These are phyloP conservation scores for Pelusios castaneus DNA, from an alignment of 2,113 vertebrate species.

Conservation along the genomic window DNA sequence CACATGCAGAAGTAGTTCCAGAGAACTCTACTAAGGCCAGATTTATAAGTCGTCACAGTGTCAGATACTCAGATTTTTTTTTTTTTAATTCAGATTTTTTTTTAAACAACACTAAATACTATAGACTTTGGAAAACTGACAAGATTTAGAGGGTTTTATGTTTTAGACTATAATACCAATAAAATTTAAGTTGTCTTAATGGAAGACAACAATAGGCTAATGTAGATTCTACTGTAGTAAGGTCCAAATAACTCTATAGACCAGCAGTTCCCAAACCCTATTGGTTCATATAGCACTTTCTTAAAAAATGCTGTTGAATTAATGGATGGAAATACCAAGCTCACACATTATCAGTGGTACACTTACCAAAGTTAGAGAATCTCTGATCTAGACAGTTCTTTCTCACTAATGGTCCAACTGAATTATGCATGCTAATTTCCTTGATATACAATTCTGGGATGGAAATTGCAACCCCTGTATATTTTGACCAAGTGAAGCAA, in stretches of 20 bases:
- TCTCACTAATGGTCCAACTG: neutral
- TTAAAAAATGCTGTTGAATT: neutral
- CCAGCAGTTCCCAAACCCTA: neutral
- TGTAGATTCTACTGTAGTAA: neutral
- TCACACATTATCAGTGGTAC: neutral
- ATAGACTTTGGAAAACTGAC: neutral
- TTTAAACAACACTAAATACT: neutral
- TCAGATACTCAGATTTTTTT: neutral
- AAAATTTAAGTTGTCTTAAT: neutral
- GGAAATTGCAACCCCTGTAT: neutral
- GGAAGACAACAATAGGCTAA: neutral
- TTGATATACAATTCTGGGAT: neutral
- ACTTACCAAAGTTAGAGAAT: neutral
- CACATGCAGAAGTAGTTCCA: constrained; percentile 11
- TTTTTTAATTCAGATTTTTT: neutral
- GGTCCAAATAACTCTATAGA: neutral
- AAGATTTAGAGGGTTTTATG: neutral
- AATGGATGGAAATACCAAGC: neutral
- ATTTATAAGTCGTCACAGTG: constrained; percentile 23
- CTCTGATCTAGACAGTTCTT: neutral
- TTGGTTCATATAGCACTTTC: neutral
- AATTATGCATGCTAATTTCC: neutral
- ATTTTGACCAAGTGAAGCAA: neutral
- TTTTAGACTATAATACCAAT: neutral
- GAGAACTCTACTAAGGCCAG: constrained; percentile 6